Percentiles rank a stretch among this genome's conserved stretches.
Conservation (phyloP, 2,797 vertebrate species). For the Anabacerthia variegaticeps region DNA sequence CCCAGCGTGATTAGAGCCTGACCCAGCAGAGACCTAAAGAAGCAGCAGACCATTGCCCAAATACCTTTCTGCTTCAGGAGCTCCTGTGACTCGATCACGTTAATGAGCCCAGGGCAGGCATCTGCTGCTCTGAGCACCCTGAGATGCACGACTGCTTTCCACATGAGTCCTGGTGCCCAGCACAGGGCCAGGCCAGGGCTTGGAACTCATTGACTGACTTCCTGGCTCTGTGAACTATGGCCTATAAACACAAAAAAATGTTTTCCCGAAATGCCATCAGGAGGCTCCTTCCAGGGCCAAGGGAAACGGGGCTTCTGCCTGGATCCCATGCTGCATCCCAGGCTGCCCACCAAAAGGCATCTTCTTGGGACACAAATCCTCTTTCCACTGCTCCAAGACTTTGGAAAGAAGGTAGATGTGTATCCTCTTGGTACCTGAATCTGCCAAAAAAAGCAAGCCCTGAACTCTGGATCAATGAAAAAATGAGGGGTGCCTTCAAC, state of each 20-base stretch:
- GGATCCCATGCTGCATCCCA: not conserved
- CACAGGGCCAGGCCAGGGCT: not conserved
- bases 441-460: not conserved
- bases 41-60: not conserved
- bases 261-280: not conserved
- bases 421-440: not conserved
- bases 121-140: not conserved
- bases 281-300: not conserved
- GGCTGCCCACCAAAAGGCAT: rapidly evolving
- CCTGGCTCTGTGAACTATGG: not conserved
- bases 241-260: not conserved
- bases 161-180: not conserved
- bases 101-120: constrained; percentile 19
- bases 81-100: not conserved
- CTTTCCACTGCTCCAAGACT: not conserved
- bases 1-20: not conserved
- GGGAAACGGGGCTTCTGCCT: not conserved
- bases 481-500: not conserved
- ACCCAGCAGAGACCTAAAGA: not conserved
- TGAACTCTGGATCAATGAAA: not conserved
- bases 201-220: not conserved
- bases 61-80: constrained; percentile 31
- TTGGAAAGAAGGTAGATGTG: not conserved
- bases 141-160: not conserved
- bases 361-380: not conserved